Evolutionary conservation across 35 echinoderm and acorn worm genomes (phyloP), one percentile per base, ranked within the genome.

Genomic region (Apostichopus californicus): DNA sequence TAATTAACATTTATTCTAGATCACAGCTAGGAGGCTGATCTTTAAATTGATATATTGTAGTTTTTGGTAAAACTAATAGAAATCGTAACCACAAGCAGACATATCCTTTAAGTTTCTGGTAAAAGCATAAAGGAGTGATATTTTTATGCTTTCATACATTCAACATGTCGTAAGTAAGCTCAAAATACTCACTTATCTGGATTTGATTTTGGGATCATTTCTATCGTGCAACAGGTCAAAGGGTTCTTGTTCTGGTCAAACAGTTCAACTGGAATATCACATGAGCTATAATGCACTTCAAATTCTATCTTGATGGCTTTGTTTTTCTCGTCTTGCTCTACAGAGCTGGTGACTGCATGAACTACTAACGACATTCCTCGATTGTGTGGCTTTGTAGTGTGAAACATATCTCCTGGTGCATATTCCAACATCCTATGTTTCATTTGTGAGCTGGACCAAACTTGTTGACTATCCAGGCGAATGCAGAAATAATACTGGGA

Each of bases 191-290:
- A 95, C 96, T 77, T 94, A 55, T 95, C 94, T 61, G 96, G 96
- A 64, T 80, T 22, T 53, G 94, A 77, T 84, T 95, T 95, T 5
- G 96, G 94, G 20, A 98, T 95, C 86, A 95, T 58, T 78, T 97
- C 96, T 61, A 97, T 55, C 1, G 96, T 95, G 75, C 96, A 97
- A 34, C 28, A 34, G 8, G 20, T 77, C 28, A 34, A 34, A 17
- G 85, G 56, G 77, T 15, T 89, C 20, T 6, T 92, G 61, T 10
- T 57, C 85, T 87, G 85, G 13, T 68, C 86, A 34, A 96, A 79
- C 14, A 96, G 80, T 9, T 89, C 65, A 12, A 92, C 77, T 54
- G 95, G 93, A 55, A 96, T 92, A 5, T 83, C 93, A 54, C 83
- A 78, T 6, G 93, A 96, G 52, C 78, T 88, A 56, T 92, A 77